Percentiles rank a stretch among this genome's conserved stretches.
Evolutionary conservation across 2,113 vertebrate genomes (phyloP).

Genomic region (Paracanthobrama guichenoti): DNA sequence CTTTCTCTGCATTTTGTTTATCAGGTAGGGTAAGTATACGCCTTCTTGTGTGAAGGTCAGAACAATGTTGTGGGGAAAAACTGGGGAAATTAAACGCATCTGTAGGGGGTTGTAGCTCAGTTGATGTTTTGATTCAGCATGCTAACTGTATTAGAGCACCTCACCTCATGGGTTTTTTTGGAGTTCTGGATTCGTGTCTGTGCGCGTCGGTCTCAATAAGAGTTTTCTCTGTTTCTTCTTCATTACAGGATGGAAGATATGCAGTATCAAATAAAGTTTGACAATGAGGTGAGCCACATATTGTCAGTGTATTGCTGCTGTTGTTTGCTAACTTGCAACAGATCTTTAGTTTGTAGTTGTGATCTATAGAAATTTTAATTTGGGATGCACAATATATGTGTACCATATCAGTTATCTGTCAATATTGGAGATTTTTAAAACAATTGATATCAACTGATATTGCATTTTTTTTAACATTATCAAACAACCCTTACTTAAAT

Average conservation of each 20-base stretch:
- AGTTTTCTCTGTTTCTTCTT: constrained; percentile 21
- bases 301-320: not conserved
- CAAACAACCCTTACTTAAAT: not conserved
- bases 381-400: not conserved
- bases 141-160: constrained; percentile 28
- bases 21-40: constrained; percentile 11
- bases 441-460: not conserved
- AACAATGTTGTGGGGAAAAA: constrained; percentile 27
- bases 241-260: constrained; percentile 72
- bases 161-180: constrained; percentile 35
- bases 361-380: not conserved
- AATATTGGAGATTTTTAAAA: not conserved
- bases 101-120: not conserved
- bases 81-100: constrained; percentile 38
- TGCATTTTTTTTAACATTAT: not conserved
- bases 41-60: constrained; percentile 12
- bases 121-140: constrained; percentile 42
- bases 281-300: constrained; percentile 70
- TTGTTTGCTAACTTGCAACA: not conserved
- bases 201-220: not conserved
- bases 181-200: not conserved
- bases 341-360: not conserved
- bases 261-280: constrained; percentile 68
- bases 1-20: constrained; percentile 43
- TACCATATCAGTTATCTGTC: not conserved